Evolutionary conservation across 1,140 invertebrate genomes (phyloP), one percentile per base, ranked within the genome.

Genomic region (Vanessa tameamea): DNA sequence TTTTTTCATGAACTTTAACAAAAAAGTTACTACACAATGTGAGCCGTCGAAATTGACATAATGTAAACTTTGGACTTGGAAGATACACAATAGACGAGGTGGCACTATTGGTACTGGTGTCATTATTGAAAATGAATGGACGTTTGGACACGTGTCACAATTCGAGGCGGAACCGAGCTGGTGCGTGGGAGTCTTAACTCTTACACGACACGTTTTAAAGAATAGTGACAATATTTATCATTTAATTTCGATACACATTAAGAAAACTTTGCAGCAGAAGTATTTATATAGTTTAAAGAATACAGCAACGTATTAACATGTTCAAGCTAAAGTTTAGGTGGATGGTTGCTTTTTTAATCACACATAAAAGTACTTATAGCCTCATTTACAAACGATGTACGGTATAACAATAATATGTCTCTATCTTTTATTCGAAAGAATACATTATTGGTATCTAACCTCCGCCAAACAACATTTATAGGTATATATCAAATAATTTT

Each of bases 101-200:
- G 48, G 48, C 11, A 51, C 48, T 51, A 51, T 51, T 51, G 55
- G 12, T 26, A 59, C 20, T 26, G 55, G 23, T 59, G 23, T 26
- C 31, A n/a, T 4, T 23, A 59, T 53, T 53, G 51, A 53, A 7
- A 16, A 9, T 20, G 51, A n/a, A 53, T 20, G 51, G 51, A 53
- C 15, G n/a, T 16, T 53, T 53, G n/a, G 55, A 26, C 55, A 59
- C 55, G 20, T 59, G 55, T 26, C 55, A 59, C 23, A 59, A 59
- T 26, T 13, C 23, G 55, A 26, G 55, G 55, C 20, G 55, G 23
- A 59, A 9, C 13, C 55, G 55, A 59, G 20, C 55, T 59, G 23
- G 23, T 59, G 55, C 55, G 55, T 59, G 55, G 55, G 55, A 57
- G 53, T 26, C 23, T 31, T 13, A 59, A 20, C 55, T 59, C 55